phyloP scores from a whole-genome alignment of 2,113 vertebrate species.

The Channa maculata region DNA sequence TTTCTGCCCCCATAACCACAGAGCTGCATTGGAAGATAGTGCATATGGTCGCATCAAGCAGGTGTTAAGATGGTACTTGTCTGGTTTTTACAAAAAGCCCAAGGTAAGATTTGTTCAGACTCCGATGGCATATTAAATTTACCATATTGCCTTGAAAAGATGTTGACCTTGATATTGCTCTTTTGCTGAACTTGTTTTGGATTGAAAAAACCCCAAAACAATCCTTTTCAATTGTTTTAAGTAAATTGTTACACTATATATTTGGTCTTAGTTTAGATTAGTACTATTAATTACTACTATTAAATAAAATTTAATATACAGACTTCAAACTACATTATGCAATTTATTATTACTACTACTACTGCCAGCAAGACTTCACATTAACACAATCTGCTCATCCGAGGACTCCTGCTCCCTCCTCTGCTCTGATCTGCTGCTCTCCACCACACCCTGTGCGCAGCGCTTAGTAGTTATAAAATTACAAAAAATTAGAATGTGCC shows the following conservation, averaged over 20 bases:
- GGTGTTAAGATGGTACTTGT: conserved; percentile 93
- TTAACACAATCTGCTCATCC: too few species aligned
- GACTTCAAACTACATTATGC: too few species aligned
- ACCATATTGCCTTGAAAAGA: neutral
- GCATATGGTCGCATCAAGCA: conserved; percentile 91
- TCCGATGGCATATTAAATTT: neutral
- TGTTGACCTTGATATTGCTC: neutral
- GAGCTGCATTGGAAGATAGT: conserved; percentile 88
- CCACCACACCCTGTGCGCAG: too few species aligned
- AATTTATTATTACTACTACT: too few species aligned
- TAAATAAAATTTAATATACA: neutral
- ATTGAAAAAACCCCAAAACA: neutral
- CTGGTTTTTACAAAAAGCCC: conserved; percentile 97
- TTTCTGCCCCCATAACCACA: conserved; percentile 11
- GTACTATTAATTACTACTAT: neutral
- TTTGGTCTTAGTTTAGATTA: neutral
- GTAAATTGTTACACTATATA: neutral
- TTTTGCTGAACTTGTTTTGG: neutral
- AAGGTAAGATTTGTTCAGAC: conserved; percentile 83
- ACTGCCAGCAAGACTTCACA: too few species aligned
- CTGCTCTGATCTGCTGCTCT: too few species aligned
- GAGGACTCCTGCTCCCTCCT: too few species aligned
- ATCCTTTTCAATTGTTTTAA: too few species aligned
- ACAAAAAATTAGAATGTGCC: too few species aligned
- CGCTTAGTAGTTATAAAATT: too few species aligned